These are phyloP conservation scores for Arctopsyche grandis DNA, from an alignment of 1,140 invertebrate genomes.

Conservation along the genomic window DNA sequence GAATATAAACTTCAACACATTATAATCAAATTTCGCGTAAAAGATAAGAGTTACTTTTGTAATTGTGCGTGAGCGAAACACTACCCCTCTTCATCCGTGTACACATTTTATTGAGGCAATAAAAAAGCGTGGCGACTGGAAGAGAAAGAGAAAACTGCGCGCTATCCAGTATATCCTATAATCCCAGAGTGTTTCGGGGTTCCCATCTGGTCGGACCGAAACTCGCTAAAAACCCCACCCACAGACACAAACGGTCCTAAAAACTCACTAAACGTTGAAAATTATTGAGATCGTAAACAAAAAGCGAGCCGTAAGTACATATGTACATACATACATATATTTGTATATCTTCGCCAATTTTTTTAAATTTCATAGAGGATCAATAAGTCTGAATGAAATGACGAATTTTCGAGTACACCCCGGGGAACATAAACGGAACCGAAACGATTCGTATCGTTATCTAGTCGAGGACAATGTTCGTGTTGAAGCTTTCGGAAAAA, in stretches of 20 bases:
- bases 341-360: no score
- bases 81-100: not conserved
- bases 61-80: not conserved
- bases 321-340: no score
- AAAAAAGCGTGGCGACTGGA: not conserved
- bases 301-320: not conserved
- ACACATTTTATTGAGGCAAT: conserved; percentile 28
- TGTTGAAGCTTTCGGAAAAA: no score
- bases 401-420: not conserved
- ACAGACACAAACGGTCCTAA: not conserved
- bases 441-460: no score
- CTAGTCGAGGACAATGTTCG: no score
- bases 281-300: conserved; percentile 30
- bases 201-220: not conserved
- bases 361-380: not conserved
- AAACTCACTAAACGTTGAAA: not conserved
- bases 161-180: no score
- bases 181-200: no score
- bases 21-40: no score
- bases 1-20: no score
- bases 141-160: no score
- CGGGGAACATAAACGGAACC: not conserved
- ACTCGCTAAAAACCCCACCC: not conserved
- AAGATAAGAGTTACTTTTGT: not conserved
- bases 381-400: not conserved